A percentile compares a stretch with the other conserved stretches of the same genome.
Conservation (phyloP, 1,140 invertebrate genomes). For the Metopolophium dirhodum region DNA sequence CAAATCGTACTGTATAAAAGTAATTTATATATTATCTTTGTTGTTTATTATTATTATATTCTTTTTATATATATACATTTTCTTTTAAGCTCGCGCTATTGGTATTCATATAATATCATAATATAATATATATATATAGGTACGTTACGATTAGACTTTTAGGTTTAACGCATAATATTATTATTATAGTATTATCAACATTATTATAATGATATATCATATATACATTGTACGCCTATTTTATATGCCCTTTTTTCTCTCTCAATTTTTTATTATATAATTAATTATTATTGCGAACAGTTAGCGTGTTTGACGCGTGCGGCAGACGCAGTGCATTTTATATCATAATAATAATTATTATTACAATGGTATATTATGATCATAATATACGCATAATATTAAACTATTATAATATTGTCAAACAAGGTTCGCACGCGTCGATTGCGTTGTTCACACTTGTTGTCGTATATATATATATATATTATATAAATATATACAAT, state of each 20-base stretch:
- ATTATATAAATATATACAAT: not conserved
- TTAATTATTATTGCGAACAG: not conserved
- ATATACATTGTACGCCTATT: not conserved
- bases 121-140: not conserved
- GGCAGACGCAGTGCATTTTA: not conserved
- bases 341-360: not conserved
- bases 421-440: not conserved
- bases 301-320: not conserved
- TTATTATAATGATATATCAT: not conserved
- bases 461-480: not conserved
- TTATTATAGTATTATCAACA: not conserved
- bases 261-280: not conserved
- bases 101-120: not conserved
- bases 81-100: not conserved
- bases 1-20: conserved; percentile 3
- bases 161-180: not conserved
- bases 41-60: conserved; percentile 24
- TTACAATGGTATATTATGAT: not conserved
- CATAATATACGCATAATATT: not conserved
- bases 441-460: not conserved
- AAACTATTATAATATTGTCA: not conserved
- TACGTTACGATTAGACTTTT: not conserved
- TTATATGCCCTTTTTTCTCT: not conserved
- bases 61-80: not conserved
- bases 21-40: conserved; percentile 22